These are phyloP conservation scores for Heliocidaris tuberculata DNA, from an alignment of 35 echinoderm and acorn worm species.

Conservation along the genomic window DNA sequence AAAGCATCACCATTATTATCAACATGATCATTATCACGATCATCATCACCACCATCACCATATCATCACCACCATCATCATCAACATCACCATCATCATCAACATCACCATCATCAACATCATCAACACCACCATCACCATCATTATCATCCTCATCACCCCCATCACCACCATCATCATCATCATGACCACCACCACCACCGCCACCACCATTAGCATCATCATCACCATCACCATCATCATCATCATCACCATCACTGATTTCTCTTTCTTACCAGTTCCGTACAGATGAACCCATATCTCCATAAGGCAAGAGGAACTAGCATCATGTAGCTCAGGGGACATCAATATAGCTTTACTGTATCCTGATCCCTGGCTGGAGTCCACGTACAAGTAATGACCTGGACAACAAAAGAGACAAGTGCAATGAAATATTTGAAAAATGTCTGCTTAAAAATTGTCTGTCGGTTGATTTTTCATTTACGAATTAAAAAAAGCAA, in stretches of 20 bases:
- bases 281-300: conserved; percentile 91
- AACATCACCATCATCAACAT: neutral
- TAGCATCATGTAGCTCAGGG: conserved; percentile 58
- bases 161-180: neutral
- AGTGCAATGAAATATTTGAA: neutral
- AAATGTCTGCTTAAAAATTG: too few species aligned
- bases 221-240: neutral
- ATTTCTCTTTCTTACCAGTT: conserved; percentile 42
- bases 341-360: conserved; percentile 50
- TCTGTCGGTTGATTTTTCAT: too few species aligned
- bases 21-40: neutral
- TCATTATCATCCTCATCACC: neutral
- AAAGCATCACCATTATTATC: neutral
- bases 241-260: neutral
- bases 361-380: conserved; percentile 70
- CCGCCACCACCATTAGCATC: neutral
- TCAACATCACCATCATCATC: neutral
- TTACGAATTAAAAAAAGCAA: too few species aligned
- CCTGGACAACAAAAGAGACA: conserved; percentile 39
- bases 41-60: too few species aligned
- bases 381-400: conserved; percentile 83
- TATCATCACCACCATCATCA: too few species aligned
- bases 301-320: conserved; percentile 65
- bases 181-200: neutral
- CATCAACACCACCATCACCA: neutral